A percentile compares a stretch with the other conserved stretches of the same genome.
Evolutionary conservation across 2,113 vertebrate species (phyloP).

Genomic region (Chlamydotis undulata): DNA sequence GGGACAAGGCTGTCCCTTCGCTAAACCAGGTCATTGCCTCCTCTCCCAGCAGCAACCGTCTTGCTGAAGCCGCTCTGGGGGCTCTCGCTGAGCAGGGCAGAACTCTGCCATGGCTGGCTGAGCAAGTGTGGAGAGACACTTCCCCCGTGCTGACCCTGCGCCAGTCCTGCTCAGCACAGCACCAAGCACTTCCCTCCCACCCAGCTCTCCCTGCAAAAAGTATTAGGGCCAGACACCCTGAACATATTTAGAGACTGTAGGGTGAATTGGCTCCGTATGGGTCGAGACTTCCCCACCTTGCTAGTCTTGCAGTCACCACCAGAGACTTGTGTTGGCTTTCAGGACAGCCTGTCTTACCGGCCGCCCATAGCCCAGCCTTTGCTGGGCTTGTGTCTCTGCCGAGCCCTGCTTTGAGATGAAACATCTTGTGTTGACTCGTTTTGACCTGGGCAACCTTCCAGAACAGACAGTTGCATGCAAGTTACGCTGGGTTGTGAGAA

Average conservation of each 20-base stretch:
- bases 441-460: background rate
- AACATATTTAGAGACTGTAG: background rate
- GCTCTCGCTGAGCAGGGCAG: background rate
- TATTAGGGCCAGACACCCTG: background rate
- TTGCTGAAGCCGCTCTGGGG: background rate
- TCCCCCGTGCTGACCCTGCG: rapidly evolving
- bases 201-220: background rate
- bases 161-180: background rate
- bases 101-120: background rate
- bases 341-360: rapidly evolving
- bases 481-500: background rate
- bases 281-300: background rate
- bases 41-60: background rate
- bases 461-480: background rate
- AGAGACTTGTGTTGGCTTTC: background rate
- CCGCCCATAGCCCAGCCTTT: rapidly evolving
- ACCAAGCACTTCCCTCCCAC: background rate
- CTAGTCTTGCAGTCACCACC: background rate
- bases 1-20: background rate
- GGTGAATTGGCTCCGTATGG: background rate
- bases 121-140: background rate
- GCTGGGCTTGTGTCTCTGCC: background rate
- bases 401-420: background rate
- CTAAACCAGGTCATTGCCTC: background rate
- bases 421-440: background rate